These are phyloP conservation scores for Pocillopora verrucosa DNA, from an alignment of 64 coral and sea anemone genomes.

Conservation along the genomic window DNA sequence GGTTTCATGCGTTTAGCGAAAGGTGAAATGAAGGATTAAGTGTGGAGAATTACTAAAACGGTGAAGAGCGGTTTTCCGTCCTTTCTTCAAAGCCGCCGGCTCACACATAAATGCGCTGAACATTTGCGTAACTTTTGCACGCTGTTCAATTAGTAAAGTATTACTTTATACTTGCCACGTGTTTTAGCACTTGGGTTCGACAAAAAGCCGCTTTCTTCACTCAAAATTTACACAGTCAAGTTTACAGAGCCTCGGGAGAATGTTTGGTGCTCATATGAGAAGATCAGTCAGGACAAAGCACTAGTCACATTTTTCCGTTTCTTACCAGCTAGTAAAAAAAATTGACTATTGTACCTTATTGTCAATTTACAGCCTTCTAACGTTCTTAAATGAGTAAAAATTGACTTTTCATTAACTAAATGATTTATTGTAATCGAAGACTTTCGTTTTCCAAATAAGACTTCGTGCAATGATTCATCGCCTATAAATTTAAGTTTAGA, in stretches of 20 bases:
- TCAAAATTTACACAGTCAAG: not conserved
- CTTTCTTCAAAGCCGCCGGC: not conserved
- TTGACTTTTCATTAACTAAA: slow-evolving; percentile 16
- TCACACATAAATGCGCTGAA: not conserved
- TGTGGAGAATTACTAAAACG: not conserved
- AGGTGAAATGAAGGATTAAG: no score
- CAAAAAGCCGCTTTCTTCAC: not conserved
- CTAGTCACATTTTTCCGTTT: not conserved
- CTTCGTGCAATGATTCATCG: not conserved
- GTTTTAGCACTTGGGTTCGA: not conserved
- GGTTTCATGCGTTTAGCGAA: not conserved
- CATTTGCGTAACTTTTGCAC: not conserved
- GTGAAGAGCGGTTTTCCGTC: not conserved
- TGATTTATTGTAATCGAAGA: not conserved
- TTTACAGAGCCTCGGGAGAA: not conserved
- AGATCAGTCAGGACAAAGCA: not conserved
- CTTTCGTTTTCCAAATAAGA: not conserved
- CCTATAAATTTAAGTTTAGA: no score
- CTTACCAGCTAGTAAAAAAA: not conserved
- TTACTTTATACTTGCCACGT: slow-evolving; percentile 2
- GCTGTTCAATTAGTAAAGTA: not conserved
- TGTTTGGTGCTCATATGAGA: not conserved
- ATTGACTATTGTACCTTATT: not conserved
- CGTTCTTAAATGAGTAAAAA: not conserved
- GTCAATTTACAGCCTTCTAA: not conserved